These are phyloP conservation scores for Laspeyria flexula DNA, from an alignment of 2,888 invertebrate species.

Conservation along the genomic window DNA sequence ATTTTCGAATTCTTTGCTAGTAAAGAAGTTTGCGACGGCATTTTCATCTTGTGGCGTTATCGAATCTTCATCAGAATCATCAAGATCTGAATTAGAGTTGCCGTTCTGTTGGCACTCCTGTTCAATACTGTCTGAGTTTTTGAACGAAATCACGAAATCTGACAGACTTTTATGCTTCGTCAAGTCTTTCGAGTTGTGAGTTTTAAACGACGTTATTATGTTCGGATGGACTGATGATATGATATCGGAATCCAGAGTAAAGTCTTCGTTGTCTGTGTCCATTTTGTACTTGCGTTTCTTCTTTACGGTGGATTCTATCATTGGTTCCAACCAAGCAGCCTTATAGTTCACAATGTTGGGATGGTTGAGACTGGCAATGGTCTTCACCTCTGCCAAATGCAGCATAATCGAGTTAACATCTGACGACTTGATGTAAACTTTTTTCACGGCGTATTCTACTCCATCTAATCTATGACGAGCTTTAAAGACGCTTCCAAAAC, in stretches of 20 bases:
- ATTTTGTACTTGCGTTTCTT: slow-evolving; percentile 67
- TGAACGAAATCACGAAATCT: slow-evolving; percentile 76
- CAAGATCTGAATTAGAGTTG: slow-evolving; percentile 57
- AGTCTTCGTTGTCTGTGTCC: slow-evolving; percentile 74
- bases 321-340: slow-evolving; percentile 92
- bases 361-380: slow-evolving; percentile 92
- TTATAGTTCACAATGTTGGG: slow-evolving; percentile 93
- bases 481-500: slow-evolving; percentile 92
- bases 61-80: slow-evolving; percentile 65
- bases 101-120: slow-evolving; percentile 29
- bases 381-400: slow-evolving; percentile 92
- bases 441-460: slow-evolving; percentile 92
- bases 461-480: slow-evolving; percentile 91
- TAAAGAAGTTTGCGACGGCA: slow-evolving; percentile 67
- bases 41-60: slow-evolving; percentile 56
- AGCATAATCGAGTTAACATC: slow-evolving; percentile 87
- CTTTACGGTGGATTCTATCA: slow-evolving; percentile 79
- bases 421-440: slow-evolving; percentile 88
- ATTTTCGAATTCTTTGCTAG: slow-evolving; percentile 66
- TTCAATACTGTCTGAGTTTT: slow-evolving; percentile 69
- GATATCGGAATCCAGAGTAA: slow-evolving; percentile 57
- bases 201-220: slow-evolving; percentile 78
- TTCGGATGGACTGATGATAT: slow-evolving; percentile 71
- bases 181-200: slow-evolving; percentile 78
- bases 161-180: slow-evolving; percentile 67